Evolutionary conservation across 2,888 invertebrate genomes (phyloP).

Genomic region (Hypsopygia costalis): DNA sequence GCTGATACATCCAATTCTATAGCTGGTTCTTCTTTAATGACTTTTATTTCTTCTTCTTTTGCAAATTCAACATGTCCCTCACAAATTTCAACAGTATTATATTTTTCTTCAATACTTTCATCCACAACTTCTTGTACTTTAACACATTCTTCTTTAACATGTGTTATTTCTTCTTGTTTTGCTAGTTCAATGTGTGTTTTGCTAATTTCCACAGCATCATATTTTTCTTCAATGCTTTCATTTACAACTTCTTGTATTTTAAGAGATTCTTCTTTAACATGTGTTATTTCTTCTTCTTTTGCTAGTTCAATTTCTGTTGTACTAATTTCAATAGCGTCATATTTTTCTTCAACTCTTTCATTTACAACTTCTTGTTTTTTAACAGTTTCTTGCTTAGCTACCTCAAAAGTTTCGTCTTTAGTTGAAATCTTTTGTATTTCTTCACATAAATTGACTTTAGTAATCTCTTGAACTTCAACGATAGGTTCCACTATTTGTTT

Average conservation of each 20-base stretch:
- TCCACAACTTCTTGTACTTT: constrained; percentile 27
- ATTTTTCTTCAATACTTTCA: constrained; percentile 25
- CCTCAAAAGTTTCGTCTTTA: too few species aligned
- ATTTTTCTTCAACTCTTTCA: constrained; percentile 25
- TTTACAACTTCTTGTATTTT: constrained; percentile 27
- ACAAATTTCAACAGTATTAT: not conserved
- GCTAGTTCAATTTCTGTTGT: constrained; percentile 13
- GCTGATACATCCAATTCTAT: constrained; percentile 9
- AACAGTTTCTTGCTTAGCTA: constrained; percentile 23
- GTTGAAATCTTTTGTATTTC: constrained; percentile 8
- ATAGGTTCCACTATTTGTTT: constrained; percentile 7
- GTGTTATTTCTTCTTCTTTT: constrained; percentile 14
- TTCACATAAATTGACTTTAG: constrained; percentile 12
- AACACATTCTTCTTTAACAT: constrained; percentile 23
- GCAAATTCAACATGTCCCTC: constrained; percentile 13
- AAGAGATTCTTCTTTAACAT: constrained; percentile 23
- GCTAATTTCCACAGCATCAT: not conserved
- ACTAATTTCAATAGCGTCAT: not conserved
- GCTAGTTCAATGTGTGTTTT: constrained; percentile 13
- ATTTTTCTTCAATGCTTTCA: constrained; percentile 25
- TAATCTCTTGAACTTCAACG: constrained; percentile 17
- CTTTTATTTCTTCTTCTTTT: constrained; percentile 14
- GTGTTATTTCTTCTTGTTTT: constrained; percentile 14
- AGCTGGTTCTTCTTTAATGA: constrained; percentile 12
- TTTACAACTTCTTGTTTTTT: constrained; percentile 27